phyloP scores from a whole-genome alignment of 2,797 vertebrate species.

The Sebastiscus tertius region DNA sequence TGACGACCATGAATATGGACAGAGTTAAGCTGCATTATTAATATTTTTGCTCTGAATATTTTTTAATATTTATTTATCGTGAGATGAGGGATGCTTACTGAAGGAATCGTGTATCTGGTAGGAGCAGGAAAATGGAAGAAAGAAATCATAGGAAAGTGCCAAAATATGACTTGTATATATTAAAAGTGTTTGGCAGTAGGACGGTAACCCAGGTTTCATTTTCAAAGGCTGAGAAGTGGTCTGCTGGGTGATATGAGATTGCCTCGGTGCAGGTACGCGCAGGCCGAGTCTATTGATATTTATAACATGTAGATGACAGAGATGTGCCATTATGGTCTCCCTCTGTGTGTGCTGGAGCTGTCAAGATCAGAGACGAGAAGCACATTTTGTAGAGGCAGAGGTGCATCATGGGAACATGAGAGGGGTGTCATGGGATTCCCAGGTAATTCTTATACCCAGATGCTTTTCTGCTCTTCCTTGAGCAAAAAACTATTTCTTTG shows the following conservation, averaged over 20 bases:
- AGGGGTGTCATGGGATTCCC: slow-evolving; percentile 21
- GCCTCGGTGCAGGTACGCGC: slow-evolving; percentile 29
- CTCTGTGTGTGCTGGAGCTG: slow-evolving; percentile 34
- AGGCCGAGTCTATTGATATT: slow-evolving; percentile 61
- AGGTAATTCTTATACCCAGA: background rate
- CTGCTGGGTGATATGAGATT: slow-evolving; percentile 43
- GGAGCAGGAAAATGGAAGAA: slow-evolving; percentile 3
- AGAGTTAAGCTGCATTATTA: slow-evolving; percentile 44
- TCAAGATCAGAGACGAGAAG: slow-evolving; percentile 45
- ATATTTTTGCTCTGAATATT: slow-evolving; percentile 44
- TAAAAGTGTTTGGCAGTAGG: slow-evolving; percentile 35
- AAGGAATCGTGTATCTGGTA: slow-evolving; percentile 9
- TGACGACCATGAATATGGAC: slow-evolving; percentile 50
- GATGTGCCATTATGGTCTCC: slow-evolving; percentile 57
- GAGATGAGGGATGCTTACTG: background rate
- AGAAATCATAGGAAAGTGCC: background rate
- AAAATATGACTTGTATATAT: slow-evolving; percentile 42
- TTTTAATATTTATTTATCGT: slow-evolving; percentile 48
- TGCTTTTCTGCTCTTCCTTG: background rate
- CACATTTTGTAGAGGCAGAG: slow-evolving; percentile 44
- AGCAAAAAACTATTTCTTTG: background rate
- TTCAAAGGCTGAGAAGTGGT: slow-evolving; percentile 50
- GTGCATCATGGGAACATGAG: slow-evolving; percentile 41
- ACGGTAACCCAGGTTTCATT: slow-evolving; percentile 45
- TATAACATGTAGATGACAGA: slow-evolving; percentile 76